Base-by-base conservation (phyloP, 2,797 vertebrate genomes). In the Mico argentatus region DNA sequence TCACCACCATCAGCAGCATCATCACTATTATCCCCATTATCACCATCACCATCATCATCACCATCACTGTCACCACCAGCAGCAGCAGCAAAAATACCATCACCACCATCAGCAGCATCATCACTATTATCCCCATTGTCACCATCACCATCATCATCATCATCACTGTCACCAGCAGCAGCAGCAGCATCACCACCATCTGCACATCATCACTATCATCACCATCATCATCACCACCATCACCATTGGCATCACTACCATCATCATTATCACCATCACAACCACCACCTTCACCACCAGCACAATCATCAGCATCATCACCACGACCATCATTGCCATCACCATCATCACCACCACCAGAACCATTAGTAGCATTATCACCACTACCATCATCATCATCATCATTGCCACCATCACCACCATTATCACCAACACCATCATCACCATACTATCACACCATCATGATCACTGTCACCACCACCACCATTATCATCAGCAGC, bases 311-410 rank as follows among this genome's bases (percentile, higher is more conserved):
- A 19, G 17, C 4, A 17, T 0, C 36, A 57, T 6, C 5, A 61
- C 0, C 17, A 61, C 0, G 19, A 46, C 0, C 57, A 83, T 1
- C 19, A 44, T 20, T 5, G 4, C 2, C 30, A 55, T 3, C 33
- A 55, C 0, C n/a, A 57, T 4, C n/a, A 26, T 4, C n/a, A 17
- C 0, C 55, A 52, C 50, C 50, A 52, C 4, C 50, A 6, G 15
- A 5, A 52, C 50, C 50, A 52, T 19, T 17, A 19, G 17, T 19
- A 52, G 15, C 50, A 52, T 0, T 8, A 57, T 6, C 5, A 61
- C 0, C 17, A 61, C 5, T 27, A 33, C 1, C 19, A 44, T 20
- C 5, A 12, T 0, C 30, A 55, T 2, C 48, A 55, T 0, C n/a
- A 57, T 2, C 20, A 36, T 4, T n/a, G 12, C 48, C 50, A 52